Evolutionary conservation across 1,140 invertebrate species (phyloP), one percentile per base, ranked within the genome.

Genomic region (Drosophila virilis): DNA sequence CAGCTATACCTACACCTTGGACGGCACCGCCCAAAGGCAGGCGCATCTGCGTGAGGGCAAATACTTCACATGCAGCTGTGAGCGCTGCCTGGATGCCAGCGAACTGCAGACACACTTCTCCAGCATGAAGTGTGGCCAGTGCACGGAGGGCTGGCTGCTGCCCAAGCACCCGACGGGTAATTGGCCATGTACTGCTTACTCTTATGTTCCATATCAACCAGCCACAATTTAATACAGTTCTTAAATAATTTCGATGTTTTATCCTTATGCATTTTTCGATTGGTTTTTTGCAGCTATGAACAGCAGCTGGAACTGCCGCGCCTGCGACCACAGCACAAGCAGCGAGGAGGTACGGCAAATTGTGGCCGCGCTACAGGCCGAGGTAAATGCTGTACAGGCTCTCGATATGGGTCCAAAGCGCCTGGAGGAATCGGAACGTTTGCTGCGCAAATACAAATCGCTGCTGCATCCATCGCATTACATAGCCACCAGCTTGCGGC

Each of bases 1-100:
- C 42, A 96, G 95, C 80, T 97, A 97, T 77, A 96, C 96, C 0
- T 95, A 97, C 82, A 95, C 95, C 0, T 84, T 97, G n/a, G 94
- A 95, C 68, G 96, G 96, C 2, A 97, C 97, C 0, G 79, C 95
- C 10, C 91, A 95, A 13, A 93, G 97, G 7, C 93, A 96, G 46
- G 94, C 95, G 70, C 94, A 95, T 84, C 92, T 98, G 1, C 93
- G 94, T 13, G 94, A 96, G 81, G 95, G 95, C 17, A 97, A 97
- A 93, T 95, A 96, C 90, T 97, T 97, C 86, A 93, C 94, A 6
- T 97, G 96, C 82, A 93, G 93, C 37, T 97, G 96, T 77, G 70
- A 92, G 15, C 94, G 96, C 51, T 97, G 96, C 82, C 92, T 93
- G 0, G 96, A 97, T 91, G 95, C 96, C 6, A 95, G 95, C 0